Conservation (phyloP, 2,797 vertebrate genomes). For the Geotrypetes seraphini region DNA sequence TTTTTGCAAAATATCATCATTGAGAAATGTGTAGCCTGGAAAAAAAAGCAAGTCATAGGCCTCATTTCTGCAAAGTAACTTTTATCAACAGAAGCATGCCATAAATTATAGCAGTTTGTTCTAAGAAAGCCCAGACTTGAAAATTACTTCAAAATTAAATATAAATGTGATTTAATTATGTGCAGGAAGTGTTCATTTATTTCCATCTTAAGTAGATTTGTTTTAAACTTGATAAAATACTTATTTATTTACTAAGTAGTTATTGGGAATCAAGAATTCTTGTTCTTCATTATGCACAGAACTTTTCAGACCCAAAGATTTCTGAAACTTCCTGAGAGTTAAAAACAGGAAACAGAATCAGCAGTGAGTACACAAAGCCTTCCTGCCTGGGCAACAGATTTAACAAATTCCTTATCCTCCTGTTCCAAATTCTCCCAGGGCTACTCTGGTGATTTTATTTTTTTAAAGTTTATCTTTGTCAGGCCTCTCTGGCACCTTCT, state of each 20-base stretch:
- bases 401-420: slow-evolving; percentile 44
- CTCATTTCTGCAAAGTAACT: too few relatives aligned
- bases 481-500: too few relatives aligned
- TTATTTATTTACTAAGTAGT: slow-evolving; percentile 10
- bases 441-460: slow-evolving; percentile 14
- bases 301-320: slow-evolving; percentile 20
- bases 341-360: slow-evolving; percentile 50
- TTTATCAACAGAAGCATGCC: too few relatives aligned
- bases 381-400: slow-evolving; percentile 46
- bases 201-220: slow-evolving; percentile 10
- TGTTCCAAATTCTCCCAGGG: slow-evolving; percentile 36
- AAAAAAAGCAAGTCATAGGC: too few relatives aligned
- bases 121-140: too few relatives aligned
- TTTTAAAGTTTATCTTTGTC: too few relatives aligned
- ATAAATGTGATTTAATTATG: too few relatives aligned
- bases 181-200: neutral
- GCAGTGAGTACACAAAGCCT: slow-evolving; percentile 27
- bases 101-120: too few relatives aligned
- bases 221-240: slow-evolving; percentile 1
- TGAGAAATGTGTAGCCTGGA: too few relatives aligned
- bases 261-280: slow-evolving; percentile 29
- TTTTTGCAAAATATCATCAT: too few relatives aligned
- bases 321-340: slow-evolving; percentile 37
- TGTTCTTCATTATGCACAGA: slow-evolving; percentile 33
- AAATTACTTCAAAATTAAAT: too few relatives aligned